Evolutionary conservation across 2,113 vertebrate genomes (phyloP).

Genomic region (Thryonomys swinderianus): DNA sequence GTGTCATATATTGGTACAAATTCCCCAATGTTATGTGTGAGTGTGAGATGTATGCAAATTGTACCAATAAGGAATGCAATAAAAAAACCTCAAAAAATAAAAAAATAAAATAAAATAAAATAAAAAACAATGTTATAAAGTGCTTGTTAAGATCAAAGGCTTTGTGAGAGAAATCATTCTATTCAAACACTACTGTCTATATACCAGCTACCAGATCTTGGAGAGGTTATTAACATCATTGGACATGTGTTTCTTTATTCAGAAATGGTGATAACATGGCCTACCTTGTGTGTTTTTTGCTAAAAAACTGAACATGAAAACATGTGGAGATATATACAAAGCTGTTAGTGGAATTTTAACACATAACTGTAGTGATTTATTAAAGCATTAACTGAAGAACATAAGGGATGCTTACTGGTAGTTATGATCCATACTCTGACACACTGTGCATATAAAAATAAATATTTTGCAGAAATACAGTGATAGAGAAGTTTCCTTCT

Average conservation of each 20-base stretch:
- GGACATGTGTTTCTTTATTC: neutral
- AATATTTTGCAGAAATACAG: neutral
- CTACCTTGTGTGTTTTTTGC: neutral
- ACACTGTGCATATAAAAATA: neutral
- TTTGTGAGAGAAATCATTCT: conserved; percentile 7
- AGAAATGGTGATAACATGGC: neutral
- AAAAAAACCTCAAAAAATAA: no score
- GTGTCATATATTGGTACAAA: no score
- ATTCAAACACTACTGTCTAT: neutral
- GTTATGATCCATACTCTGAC: neutral
- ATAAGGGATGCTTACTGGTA: neutral
- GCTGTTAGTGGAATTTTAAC: neutral
- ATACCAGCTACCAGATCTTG: conserved; percentile 11
- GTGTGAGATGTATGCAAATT: no score
- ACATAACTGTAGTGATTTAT: neutral
- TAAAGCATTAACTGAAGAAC: neutral
- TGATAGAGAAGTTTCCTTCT: neutral
- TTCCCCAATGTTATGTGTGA: no score
- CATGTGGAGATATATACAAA: conserved; percentile 22
- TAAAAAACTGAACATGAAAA: conserved; percentile 33
- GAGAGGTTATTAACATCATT: conserved; percentile 17
- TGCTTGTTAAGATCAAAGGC: conserved; percentile 45
- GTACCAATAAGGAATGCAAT: no score
- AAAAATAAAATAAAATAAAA: no score
- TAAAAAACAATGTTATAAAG: neutral